A percentile compares a stretch with the other conserved stretches of the same genome.
phyloP scores from a whole-genome alignment of 2,113 vertebrate species.

The Amphiprion percula region DNA sequence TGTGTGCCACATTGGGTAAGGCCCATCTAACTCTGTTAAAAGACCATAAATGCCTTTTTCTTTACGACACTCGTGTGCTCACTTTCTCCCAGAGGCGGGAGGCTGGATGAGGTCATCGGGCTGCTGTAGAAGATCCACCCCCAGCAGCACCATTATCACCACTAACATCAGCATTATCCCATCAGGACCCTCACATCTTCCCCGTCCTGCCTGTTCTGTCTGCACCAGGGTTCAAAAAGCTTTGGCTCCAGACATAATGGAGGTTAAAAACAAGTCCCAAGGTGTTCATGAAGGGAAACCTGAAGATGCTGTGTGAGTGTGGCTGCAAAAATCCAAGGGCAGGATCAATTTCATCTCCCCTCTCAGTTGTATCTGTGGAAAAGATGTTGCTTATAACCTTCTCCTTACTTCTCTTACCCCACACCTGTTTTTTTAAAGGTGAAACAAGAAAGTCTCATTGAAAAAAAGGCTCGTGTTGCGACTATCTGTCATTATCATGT shows the following conservation, averaged over 20 bases:
- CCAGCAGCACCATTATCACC: slow-evolving; percentile 31
- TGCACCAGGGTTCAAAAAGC: slow-evolving; percentile 28
- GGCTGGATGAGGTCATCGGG: slow-evolving; percentile 76
- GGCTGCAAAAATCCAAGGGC: slow-evolving; percentile 12
- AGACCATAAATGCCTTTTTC: slow-evolving; percentile 74
- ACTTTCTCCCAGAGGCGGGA: slow-evolving; percentile 69
- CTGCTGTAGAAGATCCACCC: slow-evolving; percentile 44
- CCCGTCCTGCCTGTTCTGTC: slow-evolving; percentile 32
- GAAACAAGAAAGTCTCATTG: no score
- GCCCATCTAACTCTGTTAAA: slow-evolving; percentile 71
- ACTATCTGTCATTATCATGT: slow-evolving; percentile 4
- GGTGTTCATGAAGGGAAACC: slow-evolving; percentile 18
- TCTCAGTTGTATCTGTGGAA: not conserved
- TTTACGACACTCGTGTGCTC: slow-evolving; percentile 80
- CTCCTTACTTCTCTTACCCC: no score
- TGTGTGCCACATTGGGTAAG: slow-evolving; percentile 53
- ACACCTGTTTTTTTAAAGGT: no score
- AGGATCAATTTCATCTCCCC: slow-evolving; percentile 32
- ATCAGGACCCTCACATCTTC: slow-evolving; percentile 47
- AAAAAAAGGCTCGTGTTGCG: no score
- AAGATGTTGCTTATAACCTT: not conserved
- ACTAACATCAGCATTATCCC: slow-evolving; percentile 51
- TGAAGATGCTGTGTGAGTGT: slow-evolving; percentile 4
- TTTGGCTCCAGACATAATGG: not conserved
- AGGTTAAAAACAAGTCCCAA: slow-evolving; percentile 21